Conservation (phyloP, 2,888 invertebrate genomes). For the Tiliacea aurago region DNA sequence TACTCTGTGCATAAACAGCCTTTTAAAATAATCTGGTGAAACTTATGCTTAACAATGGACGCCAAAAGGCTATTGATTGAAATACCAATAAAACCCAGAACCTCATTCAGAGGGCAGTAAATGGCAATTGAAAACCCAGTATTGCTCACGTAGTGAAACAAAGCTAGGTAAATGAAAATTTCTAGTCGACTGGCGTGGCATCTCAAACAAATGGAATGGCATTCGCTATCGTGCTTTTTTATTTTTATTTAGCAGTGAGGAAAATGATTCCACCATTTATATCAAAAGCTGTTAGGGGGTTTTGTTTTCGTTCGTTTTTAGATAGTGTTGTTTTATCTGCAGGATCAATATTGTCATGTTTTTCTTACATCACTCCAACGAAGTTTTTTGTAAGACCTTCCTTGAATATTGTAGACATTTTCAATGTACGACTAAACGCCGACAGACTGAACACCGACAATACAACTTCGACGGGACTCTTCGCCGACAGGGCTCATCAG, state of each 20-base stretch:
- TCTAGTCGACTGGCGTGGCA: constrained; percentile 5
- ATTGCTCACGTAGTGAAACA: constrained; percentile 15
- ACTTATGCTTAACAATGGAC: neutral
- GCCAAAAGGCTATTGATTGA: neutral
- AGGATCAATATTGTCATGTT: neutral
- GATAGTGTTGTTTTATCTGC: constrained; percentile 5
- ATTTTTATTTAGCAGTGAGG: constrained; percentile 31
- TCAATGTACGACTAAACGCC: too few relatives aligned
- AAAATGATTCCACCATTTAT: constrained; percentile 32
- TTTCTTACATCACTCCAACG: too few relatives aligned
- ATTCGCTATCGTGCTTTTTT: constrained; percentile 1
- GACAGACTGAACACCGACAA: too few relatives aligned
- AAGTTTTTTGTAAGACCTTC: neutral
- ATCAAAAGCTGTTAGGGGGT: constrained; percentile 2
- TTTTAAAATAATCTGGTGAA: neutral
- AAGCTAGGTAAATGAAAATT: constrained; percentile 30
- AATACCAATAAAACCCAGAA: constrained; percentile 8
- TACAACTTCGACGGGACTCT: too few relatives aligned
- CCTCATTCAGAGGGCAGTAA: constrained; percentile 1
- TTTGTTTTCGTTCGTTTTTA: neutral
- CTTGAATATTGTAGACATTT: neutral
- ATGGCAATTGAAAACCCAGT: constrained; percentile 13
- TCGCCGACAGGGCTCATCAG: too few relatives aligned
- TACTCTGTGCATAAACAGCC: neutral
- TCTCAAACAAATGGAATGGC: constrained; percentile 23